phyloP scores from a whole-genome alignment of 2,113 vertebrate genomes.

The Laterallus jamaicensis region DNA sequence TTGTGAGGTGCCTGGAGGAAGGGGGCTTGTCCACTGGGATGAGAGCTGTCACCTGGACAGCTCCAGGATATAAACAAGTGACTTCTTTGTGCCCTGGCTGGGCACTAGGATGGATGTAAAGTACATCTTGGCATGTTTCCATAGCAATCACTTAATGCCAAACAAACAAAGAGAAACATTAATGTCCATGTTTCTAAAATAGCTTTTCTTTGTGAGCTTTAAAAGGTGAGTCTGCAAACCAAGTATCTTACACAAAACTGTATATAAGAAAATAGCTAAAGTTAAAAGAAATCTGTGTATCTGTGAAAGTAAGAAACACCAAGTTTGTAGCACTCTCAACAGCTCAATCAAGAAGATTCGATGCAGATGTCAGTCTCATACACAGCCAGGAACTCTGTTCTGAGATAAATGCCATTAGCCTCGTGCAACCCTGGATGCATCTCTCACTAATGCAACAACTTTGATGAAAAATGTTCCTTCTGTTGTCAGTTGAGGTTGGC shows the following conservation, averaged over 20 bases:
- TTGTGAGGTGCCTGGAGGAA: neutral
- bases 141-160: neutral
- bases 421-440: neutral
- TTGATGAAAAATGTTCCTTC: neutral
- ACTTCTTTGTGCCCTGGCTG: neutral
- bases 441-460: neutral
- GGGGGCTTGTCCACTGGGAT: neutral
- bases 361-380: accelerated
- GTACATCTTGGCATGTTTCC: neutral
- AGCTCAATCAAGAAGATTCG: neutral
- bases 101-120: neutral
- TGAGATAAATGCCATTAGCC: neutral
- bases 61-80: neutral
- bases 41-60: neutral
- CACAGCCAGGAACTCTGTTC: neutral
- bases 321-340: neutral
- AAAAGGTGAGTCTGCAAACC: neutral
- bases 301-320: neutral
- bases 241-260: neutral
- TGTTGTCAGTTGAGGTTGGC: neutral
- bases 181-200: neutral
- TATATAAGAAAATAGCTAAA: neutral
- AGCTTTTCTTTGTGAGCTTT: neutral
- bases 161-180: neutral
- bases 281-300: neutral